Percentiles rank a stretch among this genome's conserved stretches.
Evolutionary conservation across 30 jellyfish, hydroid and myxozoan species (phyloP).

Genomic region (Turritopsis dohrnii): DNA sequence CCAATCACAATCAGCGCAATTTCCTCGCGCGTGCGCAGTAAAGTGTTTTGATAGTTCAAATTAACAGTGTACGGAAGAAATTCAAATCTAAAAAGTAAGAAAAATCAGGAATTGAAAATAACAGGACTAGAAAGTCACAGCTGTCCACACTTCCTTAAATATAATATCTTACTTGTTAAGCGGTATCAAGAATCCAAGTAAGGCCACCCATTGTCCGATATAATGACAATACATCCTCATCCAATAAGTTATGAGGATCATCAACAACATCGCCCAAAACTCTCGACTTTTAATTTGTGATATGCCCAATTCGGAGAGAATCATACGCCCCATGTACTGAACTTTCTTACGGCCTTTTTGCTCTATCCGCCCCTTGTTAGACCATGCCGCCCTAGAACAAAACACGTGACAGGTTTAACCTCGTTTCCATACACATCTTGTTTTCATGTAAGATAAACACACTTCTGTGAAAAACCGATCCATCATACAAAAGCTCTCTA

Average conservation of each 20-base stretch:
- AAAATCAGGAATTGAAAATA: too few species aligned
- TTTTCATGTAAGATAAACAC: too few species aligned
- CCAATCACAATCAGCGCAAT: conserved; percentile 79
- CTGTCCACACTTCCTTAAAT: too few species aligned
- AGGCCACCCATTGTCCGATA: conserved; percentile 73
- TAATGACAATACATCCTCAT: conserved; percentile 80
- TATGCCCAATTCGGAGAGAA: conserved; percentile 77
- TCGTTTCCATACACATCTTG: background rate
- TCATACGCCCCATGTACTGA: conserved; percentile 77
- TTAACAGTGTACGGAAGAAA: conserved; percentile 87
- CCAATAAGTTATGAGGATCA: conserved; percentile 68
- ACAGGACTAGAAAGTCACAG: too few species aligned
- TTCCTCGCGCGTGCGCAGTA: conserved; percentile 88
- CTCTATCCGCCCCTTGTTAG: conserved; percentile 81
- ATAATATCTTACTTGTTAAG: conserved; percentile 52
- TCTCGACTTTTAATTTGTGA: conserved; percentile 82
- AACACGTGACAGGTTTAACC: background rate
- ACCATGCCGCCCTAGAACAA: conserved; percentile 51
- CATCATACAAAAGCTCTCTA: too few species aligned
- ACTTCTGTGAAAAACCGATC: too few species aligned
- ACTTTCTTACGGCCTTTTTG: conserved; percentile 53
- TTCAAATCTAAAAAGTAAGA: conserved; percentile 66
- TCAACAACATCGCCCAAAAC: conserved; percentile 78
- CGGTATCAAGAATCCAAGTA: conserved; percentile 58
- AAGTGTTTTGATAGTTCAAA: conserved; percentile 66